phyloP scores from a whole-genome alignment of 2,797 vertebrate species.

The Pelodytes ibericus region DNA sequence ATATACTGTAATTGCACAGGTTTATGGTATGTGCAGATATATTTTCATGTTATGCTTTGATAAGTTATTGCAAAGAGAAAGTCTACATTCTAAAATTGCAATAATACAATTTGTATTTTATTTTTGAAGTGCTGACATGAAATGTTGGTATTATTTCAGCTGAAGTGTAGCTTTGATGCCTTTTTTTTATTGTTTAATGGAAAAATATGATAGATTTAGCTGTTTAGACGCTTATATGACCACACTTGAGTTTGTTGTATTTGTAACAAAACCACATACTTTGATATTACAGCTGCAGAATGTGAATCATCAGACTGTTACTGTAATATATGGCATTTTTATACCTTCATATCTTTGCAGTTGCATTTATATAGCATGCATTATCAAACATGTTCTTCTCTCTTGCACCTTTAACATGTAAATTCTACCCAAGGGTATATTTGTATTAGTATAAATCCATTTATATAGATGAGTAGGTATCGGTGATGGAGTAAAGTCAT shows the following conservation, averaged over 20 bases:
- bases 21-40: conserved; percentile 7
- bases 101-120: neutral
- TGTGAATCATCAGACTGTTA: neutral
- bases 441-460: too few species aligned
- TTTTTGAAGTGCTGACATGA: neutral
- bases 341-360: too few species aligned
- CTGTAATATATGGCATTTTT: neutral
- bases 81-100: neutral
- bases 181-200: neutral
- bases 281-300: neutral
- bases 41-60: conserved; percentile 32
- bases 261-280: neutral
- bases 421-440: too few species aligned
- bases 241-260: neutral
- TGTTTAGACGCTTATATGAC: neutral
- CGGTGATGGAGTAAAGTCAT: too few species aligned
- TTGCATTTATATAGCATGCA: too few species aligned
- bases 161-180: neutral
- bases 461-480: too few species aligned
- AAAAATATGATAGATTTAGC: neutral
- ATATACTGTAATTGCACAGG: conserved; percentile 18
- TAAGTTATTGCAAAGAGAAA: neutral
- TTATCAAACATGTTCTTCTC: too few species aligned
- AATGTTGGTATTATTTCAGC: neutral
- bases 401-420: too few species aligned